These are phyloP conservation scores for Syngnathus rostellatus DNA, from an alignment of 2,797 vertebrate genomes.

Conservation along the genomic window DNA sequence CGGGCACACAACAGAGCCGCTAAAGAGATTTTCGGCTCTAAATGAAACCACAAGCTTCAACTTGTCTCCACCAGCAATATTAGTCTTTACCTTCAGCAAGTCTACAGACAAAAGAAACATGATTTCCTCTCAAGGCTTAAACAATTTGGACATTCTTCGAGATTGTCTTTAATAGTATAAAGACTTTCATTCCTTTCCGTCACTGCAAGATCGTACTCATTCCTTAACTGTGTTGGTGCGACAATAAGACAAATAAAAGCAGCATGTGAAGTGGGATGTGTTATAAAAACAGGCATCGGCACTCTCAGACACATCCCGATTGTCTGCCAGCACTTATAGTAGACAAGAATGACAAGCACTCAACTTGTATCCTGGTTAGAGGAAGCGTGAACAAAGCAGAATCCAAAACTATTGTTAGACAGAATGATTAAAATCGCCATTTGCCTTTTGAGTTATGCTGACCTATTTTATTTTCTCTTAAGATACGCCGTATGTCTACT, in stretches of 20 bases:
- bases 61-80: conserved; percentile 42
- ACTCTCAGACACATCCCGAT: neutral
- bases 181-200: too few relatives aligned
- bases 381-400: neutral
- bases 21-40: conserved; percentile 17
- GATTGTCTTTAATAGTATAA: neutral
- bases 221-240: neutral
- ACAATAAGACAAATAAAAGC: neutral
- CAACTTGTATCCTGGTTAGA: neutral
- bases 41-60: conserved; percentile 38
- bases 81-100: conserved; percentile 10
- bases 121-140: neutral
- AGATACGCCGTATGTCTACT: neutral
- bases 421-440: neutral
- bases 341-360: neutral
- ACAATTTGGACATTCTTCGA: neutral
- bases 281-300: neutral
- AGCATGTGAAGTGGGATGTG: neutral
- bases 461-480: neutral
- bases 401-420: neutral
- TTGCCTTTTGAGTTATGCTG: neutral
- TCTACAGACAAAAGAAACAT: conserved; percentile 36
- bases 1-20: conserved; percentile 37
- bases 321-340: too few relatives aligned
- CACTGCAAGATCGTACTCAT: neutral